Evolutionary conservation across 1,140 invertebrate genomes (phyloP).

Genomic region (Drosophila quadrilineata): DNA sequence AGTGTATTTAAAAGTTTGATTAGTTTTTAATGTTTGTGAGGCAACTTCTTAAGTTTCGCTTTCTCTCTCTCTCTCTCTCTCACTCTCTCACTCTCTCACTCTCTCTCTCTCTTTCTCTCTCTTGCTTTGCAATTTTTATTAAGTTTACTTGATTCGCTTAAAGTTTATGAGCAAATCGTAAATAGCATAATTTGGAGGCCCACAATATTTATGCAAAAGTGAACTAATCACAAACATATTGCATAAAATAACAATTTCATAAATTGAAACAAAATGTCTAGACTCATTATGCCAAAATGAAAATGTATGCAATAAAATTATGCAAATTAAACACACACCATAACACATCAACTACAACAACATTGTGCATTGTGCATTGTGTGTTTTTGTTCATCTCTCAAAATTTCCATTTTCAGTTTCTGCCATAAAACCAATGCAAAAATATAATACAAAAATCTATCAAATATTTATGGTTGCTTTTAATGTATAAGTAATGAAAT

Average conservation of each 20-base stretch:
- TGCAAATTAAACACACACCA: slow-evolving; percentile 48
- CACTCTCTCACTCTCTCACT: not conserved
- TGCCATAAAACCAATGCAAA: no score
- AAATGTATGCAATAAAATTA: slow-evolving; percentile 65
- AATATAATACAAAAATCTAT: no score
- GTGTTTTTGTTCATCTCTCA: not conserved
- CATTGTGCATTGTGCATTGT: no score
- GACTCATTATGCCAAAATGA: slow-evolving; percentile 62
- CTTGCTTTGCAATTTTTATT: slow-evolving; percentile 39
- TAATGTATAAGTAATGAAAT: no score
- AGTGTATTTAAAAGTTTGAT: slow-evolving; percentile 80
- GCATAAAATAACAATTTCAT: slow-evolving; percentile 65
- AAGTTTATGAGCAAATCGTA: slow-evolving; percentile 9
- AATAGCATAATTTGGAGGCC: not conserved
- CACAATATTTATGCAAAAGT: slow-evolving; percentile 51
- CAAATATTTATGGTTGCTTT: no score
- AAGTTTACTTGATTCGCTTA: slow-evolving; percentile 37
- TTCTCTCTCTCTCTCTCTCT: slow-evolving; percentile 1
- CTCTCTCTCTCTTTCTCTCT: not conserved
- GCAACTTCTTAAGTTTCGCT: slow-evolving; percentile 34
- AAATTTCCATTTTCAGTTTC: no score
- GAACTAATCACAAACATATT: slow-evolving; percentile 67
- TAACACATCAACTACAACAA: slow-evolving; percentile 9
- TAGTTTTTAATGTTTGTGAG: slow-evolving; percentile 74
- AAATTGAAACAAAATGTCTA: slow-evolving; percentile 68